phyloP scores from a whole-genome alignment of 2,113 vertebrate species.

The Elaphurus davidianus region DNA sequence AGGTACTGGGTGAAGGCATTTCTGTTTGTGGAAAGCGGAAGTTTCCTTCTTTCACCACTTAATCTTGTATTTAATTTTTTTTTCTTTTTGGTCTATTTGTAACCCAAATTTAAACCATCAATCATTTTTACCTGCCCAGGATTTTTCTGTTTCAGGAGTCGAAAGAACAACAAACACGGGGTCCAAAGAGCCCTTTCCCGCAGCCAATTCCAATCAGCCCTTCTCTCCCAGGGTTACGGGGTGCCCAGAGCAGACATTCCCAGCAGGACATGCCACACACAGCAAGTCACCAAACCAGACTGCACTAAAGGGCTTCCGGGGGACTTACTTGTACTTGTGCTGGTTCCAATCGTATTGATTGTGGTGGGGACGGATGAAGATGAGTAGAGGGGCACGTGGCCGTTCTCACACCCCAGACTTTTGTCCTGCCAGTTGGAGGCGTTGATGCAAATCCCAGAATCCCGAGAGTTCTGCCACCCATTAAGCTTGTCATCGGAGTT shows the following conservation, averaged over 20 bases:
- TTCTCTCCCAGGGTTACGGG: conserved; percentile 84
- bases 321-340: conserved; percentile 93
- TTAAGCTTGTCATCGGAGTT: conserved; percentile 98
- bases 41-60: conserved; percentile 31
- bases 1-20: conserved; percentile 21
- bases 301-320: background rate
- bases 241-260: conserved; percentile 81
- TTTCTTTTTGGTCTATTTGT: background rate
- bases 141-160: conserved; percentile 38
- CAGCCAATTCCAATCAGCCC: conserved; percentile 81
- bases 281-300: conserved; percentile 21
- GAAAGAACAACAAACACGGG: background rate
- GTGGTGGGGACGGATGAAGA: conserved; percentile 95
- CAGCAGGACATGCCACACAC: conserved; percentile 37
- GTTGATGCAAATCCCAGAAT: conserved; percentile 90
- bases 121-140: conserved; percentile 29
- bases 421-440: conserved; percentile 91
- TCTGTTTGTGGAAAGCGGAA: conserved; percentile 29
- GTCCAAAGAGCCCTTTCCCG: conserved; percentile 78
- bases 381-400: conserved; percentile 93
- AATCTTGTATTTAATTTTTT: background rate
- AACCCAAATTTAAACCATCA: conserved; percentile 30
- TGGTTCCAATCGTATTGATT: conserved; percentile 96
- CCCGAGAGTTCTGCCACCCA: conserved; percentile 95
- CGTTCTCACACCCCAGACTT: conserved; percentile 92